Conservation (phyloP, 1,140 invertebrate species). For the Zaprionus inermis region DNA sequence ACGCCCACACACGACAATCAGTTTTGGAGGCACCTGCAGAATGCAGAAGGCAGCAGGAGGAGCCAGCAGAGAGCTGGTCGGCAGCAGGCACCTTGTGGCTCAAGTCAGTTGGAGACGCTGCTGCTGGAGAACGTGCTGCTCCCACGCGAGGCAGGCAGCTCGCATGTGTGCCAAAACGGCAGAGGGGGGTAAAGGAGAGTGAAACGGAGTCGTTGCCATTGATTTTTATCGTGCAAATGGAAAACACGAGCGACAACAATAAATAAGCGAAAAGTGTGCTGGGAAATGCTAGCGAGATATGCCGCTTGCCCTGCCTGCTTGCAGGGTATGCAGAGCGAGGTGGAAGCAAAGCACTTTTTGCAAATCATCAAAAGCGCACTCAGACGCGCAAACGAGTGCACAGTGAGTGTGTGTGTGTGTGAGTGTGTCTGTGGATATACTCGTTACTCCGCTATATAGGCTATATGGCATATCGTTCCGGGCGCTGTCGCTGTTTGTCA, state of each 20-base stretch:
- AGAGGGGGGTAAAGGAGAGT: background rate
- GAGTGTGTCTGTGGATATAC: conserved; percentile 18
- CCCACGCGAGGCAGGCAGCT: conserved; percentile 52
- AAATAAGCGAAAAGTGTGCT: conserved; percentile 23
- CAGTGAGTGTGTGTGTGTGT: conserved; percentile 39
- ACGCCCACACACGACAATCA: conserved; percentile 64
- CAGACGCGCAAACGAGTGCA: conserved; percentile 52
- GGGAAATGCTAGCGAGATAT: background rate
- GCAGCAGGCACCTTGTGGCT: conserved; percentile 15
- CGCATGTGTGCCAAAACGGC: conserved; percentile 72
- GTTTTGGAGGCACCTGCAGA: conserved; percentile 58
- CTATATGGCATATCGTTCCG: conserved; percentile 51
- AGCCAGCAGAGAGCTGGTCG: conserved; percentile 33
- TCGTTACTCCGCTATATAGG: conserved; percentile 26
- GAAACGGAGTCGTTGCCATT: conserved; percentile 61
- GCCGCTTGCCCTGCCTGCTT: background rate
- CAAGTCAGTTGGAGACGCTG: conserved; percentile 32
- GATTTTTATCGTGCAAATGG: conserved; percentile 63
- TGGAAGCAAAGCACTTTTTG: conserved; percentile 48
- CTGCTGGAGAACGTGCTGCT: conserved; percentile 35
- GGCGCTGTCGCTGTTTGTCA: conserved; percentile 74
- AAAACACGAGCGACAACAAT: conserved; percentile 49
- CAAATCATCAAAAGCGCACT: conserved; percentile 69
- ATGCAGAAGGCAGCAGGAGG: conserved; percentile 34
- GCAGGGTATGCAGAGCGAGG: conserved; percentile 1